Evolutionary conservation across 2,797 vertebrate species (phyloP), one percentile per base, ranked within the genome.

Genomic region (Semaprochilodus insignis): DNA sequence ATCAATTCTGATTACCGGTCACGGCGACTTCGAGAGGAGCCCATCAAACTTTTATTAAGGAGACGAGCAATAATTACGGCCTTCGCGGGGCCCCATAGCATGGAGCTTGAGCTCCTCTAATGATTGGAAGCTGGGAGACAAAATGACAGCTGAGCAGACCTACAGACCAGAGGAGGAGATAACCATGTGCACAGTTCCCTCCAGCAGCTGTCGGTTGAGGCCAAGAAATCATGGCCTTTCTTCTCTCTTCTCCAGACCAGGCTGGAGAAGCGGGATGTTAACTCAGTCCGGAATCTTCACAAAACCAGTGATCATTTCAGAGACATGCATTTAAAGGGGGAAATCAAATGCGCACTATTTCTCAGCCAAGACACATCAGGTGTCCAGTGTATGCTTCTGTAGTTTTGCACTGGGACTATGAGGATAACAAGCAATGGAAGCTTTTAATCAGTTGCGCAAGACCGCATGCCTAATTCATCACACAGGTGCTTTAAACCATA

Each of bases 1-100:
- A 96, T 96, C 96, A 95, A 96, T 96, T 95, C 94, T 96, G 92
- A 95, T 90, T 92, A 96, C 95, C 87, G 92, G 92, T 87, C 94
- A 93, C 51, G 92, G 91, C 87, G 81, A 91, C 88, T 96, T 94
- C 92, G 90, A 95, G 93, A 95, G 91, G 91, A 93, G 91, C 93
- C 93, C 91, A 91, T 94, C 95, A 95, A 93, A 92, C 91, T 95
- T 96, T 95, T 95, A 96, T 96, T 95, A 96, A 93, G 92, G 93
- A 93, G 93, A 87, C 78, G 75, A 83, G 81, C 75, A 83, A 87
- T 85, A 87, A 90, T 90, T 87, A 90, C 78, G 83, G 85, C 74
- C 87, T 73, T 81, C 62, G 73, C 81, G 81, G 65, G 51, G 85
- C 85, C 85, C 81, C 85, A 57, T 72, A 90, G 90, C 81, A 78